These are phyloP conservation scores for Drosophila kohkoa DNA, from an alignment of 1,140 invertebrate genomes.

Conservation along the genomic window DNA sequence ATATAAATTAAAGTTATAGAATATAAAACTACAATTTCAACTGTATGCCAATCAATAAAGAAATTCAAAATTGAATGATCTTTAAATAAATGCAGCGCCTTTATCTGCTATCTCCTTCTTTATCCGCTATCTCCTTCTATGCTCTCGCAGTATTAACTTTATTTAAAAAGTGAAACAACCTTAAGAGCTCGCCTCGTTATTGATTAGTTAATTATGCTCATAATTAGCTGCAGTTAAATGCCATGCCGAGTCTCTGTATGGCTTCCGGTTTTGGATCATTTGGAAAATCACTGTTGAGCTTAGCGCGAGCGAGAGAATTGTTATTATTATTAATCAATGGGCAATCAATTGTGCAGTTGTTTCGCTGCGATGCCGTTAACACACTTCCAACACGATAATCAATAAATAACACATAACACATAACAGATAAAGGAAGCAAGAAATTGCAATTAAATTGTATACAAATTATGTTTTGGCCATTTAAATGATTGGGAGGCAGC, in stretches of 20 bases:
- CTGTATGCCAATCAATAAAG: no score
- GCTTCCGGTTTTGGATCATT: constrained; percentile 1
- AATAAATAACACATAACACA: neutral
- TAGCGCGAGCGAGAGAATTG: neutral
- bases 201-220: constrained; percentile 15
- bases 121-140: no score
- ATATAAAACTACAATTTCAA: no score
- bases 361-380: neutral
- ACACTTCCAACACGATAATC: neutral
- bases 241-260: neutral
- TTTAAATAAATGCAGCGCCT: no score
- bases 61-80: no score
- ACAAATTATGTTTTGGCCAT: neutral
- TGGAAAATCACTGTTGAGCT: neutral
- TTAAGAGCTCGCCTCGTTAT: neutral
- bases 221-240: constrained; percentile 13
- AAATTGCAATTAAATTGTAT: constrained; percentile 2
- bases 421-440: constrained; percentile 3
- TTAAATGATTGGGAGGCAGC: neutral
- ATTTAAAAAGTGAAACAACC: constrained; percentile 6
- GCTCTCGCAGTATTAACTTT: no score
- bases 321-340: neutral
- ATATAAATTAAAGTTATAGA: no score
- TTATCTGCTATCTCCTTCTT: no score
- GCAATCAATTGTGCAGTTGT: neutral